phyloP scores from a whole-genome alignment of 92 coral and sea anemone genomes.

The Actinostola sp. region DNA sequence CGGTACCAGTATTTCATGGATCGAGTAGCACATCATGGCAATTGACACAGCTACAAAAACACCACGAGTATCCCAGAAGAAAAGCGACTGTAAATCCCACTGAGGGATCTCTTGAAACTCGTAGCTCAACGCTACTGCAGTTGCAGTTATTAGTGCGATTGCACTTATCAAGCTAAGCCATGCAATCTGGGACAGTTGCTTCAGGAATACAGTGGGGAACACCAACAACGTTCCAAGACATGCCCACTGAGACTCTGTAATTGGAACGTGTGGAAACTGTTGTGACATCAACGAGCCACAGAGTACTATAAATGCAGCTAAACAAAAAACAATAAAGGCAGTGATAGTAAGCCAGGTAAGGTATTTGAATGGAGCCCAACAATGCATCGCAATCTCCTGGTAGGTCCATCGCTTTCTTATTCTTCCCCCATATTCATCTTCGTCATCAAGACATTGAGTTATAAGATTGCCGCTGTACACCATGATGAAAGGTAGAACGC shows the following conservation, averaged over 20 bases:
- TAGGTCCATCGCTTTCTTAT: slow-evolving; percentile 49
- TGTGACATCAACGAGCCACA: slow-evolving; percentile 58
- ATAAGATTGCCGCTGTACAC: slow-evolving; percentile 58
- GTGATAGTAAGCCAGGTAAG: neutral
- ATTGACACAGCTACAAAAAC: slow-evolving; percentile 49
- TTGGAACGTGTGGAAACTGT: slow-evolving; percentile 33
- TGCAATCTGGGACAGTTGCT: slow-evolving; percentile 52
- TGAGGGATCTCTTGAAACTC: slow-evolving; percentile 29
- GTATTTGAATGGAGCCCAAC: slow-evolving; percentile 40
- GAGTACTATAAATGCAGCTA: slow-evolving; percentile 48
- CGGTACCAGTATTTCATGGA: slow-evolving; percentile 37
- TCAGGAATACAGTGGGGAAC: slow-evolving; percentile 50
- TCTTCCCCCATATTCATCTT: slow-evolving; percentile 5
- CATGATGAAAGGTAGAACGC: slow-evolving; percentile 37
- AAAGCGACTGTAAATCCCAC: slow-evolving; percentile 35
- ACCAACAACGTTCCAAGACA: slow-evolving; percentile 41
- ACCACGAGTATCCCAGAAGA: slow-evolving; percentile 58
- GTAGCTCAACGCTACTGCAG: slow-evolving; percentile 22
- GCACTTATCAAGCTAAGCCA: slow-evolving; percentile 61
- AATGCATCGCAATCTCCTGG: slow-evolving; percentile 51
- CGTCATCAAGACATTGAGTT: slow-evolving; percentile 50
- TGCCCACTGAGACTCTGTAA: slow-evolving; percentile 41
- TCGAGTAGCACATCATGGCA: slow-evolving; percentile 43
- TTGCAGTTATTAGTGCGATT: slow-evolving; percentile 38
- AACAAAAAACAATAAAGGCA: neutral